Percentiles rank a stretch among this genome's conserved stretches.
Evolutionary conservation across 2,888 invertebrate species (phyloP).

Genomic region (Aspidapion aeneum): DNA sequence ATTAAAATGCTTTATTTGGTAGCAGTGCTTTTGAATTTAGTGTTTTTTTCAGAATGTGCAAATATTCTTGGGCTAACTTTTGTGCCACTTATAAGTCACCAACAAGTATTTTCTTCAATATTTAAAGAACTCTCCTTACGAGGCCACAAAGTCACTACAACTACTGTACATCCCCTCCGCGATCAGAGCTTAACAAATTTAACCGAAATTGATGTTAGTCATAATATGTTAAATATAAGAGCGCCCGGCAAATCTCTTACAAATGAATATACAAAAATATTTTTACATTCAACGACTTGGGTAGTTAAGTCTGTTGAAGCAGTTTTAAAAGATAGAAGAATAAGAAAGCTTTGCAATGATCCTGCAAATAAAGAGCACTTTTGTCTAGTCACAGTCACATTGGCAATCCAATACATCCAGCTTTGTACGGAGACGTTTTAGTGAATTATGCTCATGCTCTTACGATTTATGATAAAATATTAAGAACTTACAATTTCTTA

Average conservation of each 20-base stretch:
- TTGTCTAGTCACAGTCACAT: constrained; percentile 30
- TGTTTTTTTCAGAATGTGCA: not conserved
- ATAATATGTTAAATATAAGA: constrained; percentile 34
- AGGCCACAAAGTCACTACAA: not conserved
- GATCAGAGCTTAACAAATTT: constrained; percentile 39
- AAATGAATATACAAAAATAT: not conserved
- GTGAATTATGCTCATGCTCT: constrained; percentile 32
- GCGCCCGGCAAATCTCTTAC: not conserved
- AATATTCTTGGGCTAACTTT: not conserved
- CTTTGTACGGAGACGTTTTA: constrained; percentile 32
- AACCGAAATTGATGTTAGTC: constrained; percentile 44
- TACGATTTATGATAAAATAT: constrained; percentile 42
- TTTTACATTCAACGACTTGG: not conserved
- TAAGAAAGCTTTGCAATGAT: not conserved
- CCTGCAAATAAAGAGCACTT: constrained; percentile 1
- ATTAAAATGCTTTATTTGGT: no score
- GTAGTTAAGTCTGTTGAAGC: not conserved
- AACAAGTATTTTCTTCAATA: not conserved
- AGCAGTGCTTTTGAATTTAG: not conserved
- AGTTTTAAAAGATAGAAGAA: not conserved
- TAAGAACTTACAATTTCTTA: constrained; percentile 30
- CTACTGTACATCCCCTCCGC: constrained; percentile 39
- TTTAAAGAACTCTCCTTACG: not conserved
- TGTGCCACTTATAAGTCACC: not conserved
- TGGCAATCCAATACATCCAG: constrained; percentile 33